Percentiles rank a stretch among this genome's conserved stretches.
Evolutionary conservation across 1,140 invertebrate species (phyloP).

Genomic region (Drosophila neocordata): DNA sequence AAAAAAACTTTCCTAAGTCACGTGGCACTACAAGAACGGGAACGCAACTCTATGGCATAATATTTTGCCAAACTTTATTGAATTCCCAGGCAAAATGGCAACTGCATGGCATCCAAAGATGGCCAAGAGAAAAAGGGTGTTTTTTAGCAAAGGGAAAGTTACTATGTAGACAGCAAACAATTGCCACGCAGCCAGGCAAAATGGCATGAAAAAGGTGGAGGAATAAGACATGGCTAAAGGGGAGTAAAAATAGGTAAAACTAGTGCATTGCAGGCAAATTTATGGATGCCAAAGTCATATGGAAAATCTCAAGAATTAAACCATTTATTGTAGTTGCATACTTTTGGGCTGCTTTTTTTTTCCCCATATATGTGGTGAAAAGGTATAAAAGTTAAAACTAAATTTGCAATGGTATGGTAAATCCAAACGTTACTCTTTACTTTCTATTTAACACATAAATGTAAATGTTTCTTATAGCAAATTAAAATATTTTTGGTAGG

Average conservation of each 20-base stretch:
- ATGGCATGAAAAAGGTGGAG: background rate
- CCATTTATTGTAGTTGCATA: conserved; percentile 35
- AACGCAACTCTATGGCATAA: conserved; percentile 60
- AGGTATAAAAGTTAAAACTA: conserved; percentile 1
- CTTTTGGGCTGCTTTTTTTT: conserved; percentile 4
- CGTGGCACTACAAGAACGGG: conserved; percentile 52
- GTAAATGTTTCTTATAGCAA: background rate
- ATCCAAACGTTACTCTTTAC: background rate
- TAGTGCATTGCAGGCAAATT: conserved; percentile 72
- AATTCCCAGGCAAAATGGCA: conserved; percentile 65
- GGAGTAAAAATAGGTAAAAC: conserved; percentile 13
- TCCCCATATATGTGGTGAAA: background rate
- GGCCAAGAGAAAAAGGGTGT: conserved; percentile 15
- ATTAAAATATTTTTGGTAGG: background rate
- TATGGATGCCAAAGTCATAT: conserved; percentile 70
- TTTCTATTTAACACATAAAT: background rate
- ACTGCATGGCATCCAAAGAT: conserved; percentile 55
- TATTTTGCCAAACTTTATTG: conserved; percentile 80
- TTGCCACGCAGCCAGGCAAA: conserved; percentile 14
- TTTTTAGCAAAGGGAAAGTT: conserved; percentile 34
- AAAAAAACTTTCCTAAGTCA: conserved; percentile 63
- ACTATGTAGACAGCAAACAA: conserved; percentile 54
- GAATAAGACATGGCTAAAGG: background rate
- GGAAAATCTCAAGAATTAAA: conserved; percentile 71
- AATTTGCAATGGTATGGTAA: background rate